A percentile compares a stretch with the other conserved stretches of the same genome.
Conservation (phyloP, 2,797 vertebrate genomes). For the Poeciliopsis presidionis region DNA sequence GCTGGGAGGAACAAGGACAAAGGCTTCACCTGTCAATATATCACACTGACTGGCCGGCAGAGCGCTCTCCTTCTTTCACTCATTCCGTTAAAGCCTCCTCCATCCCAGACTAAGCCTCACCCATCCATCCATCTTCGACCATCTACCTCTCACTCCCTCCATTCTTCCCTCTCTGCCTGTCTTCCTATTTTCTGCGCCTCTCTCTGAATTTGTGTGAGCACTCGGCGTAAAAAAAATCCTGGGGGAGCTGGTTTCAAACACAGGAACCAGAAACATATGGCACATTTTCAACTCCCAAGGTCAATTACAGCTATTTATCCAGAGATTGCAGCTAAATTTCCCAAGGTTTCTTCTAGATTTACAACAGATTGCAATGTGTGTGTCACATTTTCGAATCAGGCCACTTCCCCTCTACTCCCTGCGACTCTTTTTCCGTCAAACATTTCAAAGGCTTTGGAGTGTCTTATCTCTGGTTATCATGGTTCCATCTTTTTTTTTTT, state of each 20-base stretch:
- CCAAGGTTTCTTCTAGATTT: slow-evolving; percentile 84
- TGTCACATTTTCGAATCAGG: slow-evolving; percentile 83
- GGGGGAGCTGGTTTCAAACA: slow-evolving; percentile 84
- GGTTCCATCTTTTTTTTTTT: slow-evolving; percentile 71
- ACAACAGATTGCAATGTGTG: slow-evolving; percentile 78
- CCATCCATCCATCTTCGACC: slow-evolving; percentile 72
- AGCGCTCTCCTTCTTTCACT: slow-evolving; percentile 66
- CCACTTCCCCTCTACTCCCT: slow-evolving; percentile 65
- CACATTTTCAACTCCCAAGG: slow-evolving; percentile 87
- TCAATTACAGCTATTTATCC: slow-evolving; percentile 89
- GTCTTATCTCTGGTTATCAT: slow-evolving; percentile 81
- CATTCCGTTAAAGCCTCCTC: slow-evolving; percentile 62
- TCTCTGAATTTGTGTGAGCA: slow-evolving; percentile 71
- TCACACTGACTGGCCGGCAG: slow-evolving; percentile 82
- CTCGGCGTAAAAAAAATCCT: slow-evolving; percentile 80
- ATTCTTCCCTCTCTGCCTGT: slow-evolving; percentile 51
- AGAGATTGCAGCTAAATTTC: slow-evolving; percentile 85
- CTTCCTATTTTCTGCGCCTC: slow-evolving; percentile 62
- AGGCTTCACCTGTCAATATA: slow-evolving; percentile 89
- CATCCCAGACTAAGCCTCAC: slow-evolving; percentile 57
- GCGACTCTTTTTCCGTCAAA: slow-evolving; percentile 75
- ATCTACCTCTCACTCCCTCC: slow-evolving; percentile 64
- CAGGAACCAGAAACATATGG: slow-evolving; percentile 88
- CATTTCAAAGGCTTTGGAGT: slow-evolving; percentile 80
- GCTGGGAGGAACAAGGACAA: slow-evolving; percentile 88